Percentiles rank a stretch among this genome's conserved stretches.
Conservation (phyloP, 2,888 invertebrate species). For the Archips xylosteana region DNA sequence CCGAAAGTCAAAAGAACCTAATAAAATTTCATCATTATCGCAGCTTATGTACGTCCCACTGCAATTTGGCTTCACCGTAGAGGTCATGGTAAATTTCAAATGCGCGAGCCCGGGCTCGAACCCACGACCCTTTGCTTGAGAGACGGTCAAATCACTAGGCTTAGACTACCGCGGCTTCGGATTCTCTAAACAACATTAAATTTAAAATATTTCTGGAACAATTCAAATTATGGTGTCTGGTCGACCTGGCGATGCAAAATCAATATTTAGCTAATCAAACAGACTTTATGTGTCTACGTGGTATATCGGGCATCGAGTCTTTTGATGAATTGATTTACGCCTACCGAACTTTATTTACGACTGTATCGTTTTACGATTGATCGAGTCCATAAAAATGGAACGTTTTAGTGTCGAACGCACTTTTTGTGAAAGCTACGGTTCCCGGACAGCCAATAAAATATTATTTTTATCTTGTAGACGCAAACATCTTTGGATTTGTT, state of each 20-base stretch:
- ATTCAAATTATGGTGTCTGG: constrained; percentile 1
- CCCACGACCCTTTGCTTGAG: too few relatives aligned
- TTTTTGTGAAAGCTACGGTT: constrained; percentile 36
- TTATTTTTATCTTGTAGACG: constrained; percentile 33
- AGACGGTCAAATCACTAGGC: too few relatives aligned
- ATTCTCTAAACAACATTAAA: neutral
- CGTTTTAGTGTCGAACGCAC: constrained; percentile 42
- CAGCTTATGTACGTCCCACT: too few relatives aligned
- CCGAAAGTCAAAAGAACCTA: too few relatives aligned
- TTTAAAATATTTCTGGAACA: neutral
- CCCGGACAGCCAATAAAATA: constrained; percentile 22
- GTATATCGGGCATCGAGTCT: constrained; percentile 22
- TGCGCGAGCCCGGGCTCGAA: too few relatives aligned
- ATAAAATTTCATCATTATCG: too few relatives aligned
- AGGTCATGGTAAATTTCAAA: too few relatives aligned
- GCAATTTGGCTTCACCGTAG: too few relatives aligned
- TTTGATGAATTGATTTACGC: constrained; percentile 37
- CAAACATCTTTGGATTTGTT: constrained; percentile 12
- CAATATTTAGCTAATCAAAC: constrained; percentile 36
- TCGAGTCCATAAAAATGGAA: constrained; percentile 30
- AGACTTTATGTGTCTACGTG: constrained; percentile 28
- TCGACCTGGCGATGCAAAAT: constrained; percentile 21
- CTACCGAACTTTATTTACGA: constrained; percentile 20
- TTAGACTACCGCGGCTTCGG: neutral
- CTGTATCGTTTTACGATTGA: constrained; percentile 28